Evolutionary conservation across 2,113 vertebrate species (phyloP), one percentile per base, ranked within the genome.

Genomic region (Strix aluco): DNA sequence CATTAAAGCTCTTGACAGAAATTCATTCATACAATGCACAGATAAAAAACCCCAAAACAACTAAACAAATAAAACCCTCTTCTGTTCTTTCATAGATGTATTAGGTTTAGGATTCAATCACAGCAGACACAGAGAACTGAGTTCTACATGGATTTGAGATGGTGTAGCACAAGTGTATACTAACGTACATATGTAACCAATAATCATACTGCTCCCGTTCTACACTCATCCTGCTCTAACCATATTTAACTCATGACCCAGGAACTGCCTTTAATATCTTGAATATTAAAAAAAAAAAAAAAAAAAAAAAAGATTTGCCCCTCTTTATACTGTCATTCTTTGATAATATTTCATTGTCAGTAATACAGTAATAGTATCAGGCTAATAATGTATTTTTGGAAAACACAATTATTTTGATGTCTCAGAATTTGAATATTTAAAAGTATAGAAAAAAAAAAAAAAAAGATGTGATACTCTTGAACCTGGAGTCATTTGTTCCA

Each of bases 1-100:
- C 25, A 32, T 26, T 81, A 34, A 82, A 74, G 29, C n/a, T 87
- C 94, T 82, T 52, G 44, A 61, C 9, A 36, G 26, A 67, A 79
- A 61, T 58, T 63, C 9, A 2, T 59, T 22, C 15, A 16, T 22
- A 29, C 36, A 62, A 62, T 34, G 20, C 27, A 34, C 6, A 81
- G 80, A 73, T 36, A 66, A 61, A 79, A n/a, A 4, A 2, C 5
- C 0, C 0, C 1, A 8, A 34, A 84, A 6, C 11, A 72, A 58
- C 2, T 8, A 34, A 81, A 4, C 6, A 69, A 72, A 51, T 25
- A 51, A 70, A 15, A 0, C 1, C 8, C 23, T 22, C 40, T 4
- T 20, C 11, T 74, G 78, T 12, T 51, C 94, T 67, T 23, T 91
- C 38, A 72, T 6, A 29, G 11, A 22, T 32, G 6, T 17, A 38